Base-by-base conservation (phyloP, 2,888 invertebrate genomes). In the Drosophila meridiana region DNA sequence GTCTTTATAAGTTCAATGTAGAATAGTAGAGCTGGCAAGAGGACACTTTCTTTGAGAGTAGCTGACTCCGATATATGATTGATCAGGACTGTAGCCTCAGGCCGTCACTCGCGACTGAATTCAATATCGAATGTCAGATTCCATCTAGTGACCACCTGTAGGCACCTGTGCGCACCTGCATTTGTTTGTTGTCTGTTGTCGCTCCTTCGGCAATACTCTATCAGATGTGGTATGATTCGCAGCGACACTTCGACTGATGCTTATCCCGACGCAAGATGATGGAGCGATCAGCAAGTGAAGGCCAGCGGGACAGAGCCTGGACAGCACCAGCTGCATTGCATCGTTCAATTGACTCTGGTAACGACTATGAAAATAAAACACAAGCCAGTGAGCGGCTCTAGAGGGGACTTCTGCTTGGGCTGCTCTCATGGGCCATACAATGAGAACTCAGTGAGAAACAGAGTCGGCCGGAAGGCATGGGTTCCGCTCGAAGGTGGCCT, bases 191-290 rank as follows among this genome's bases (percentile, higher is more conserved):
- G 20, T 11, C 48, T 26, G 30, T 8, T 8, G n/a, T 2, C 2
- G 7, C 8, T 30, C n/a, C 26, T 61, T 53, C 11, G 28, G 11
- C n/a, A 34, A 11, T 52, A 34, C 3, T 52, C 20, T 13, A 52
- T 34, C 20, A 52, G 34, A 0, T 42, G 7, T 60, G n/a, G 30
- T 20, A 65, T 42, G 34, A 58, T 42, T 34, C 40, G 28, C n/a
- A 9, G 26, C 20, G 40, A 60, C 42, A 60, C 9, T 30, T 65
- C 20, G 28, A 11, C 7, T 52, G 65, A 65, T 65, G 34, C 20
- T 14, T 36, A 65, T 60, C 50, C 26, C 28, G 20, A 14, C 20
- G 11, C 20, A 60, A 36, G 36, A 65, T 65, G 63, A 64, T 64
- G 38, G 59, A 64, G 38, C 48, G 58, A 26, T 58, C 26, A 45